Percentiles rank a stretch among this genome's conserved stretches.
These are phyloP conservation scores for Ctenosaura bakeri DNA, from an alignment of 2,797 vertebrate genomes.

Conservation along the genomic window DNA sequence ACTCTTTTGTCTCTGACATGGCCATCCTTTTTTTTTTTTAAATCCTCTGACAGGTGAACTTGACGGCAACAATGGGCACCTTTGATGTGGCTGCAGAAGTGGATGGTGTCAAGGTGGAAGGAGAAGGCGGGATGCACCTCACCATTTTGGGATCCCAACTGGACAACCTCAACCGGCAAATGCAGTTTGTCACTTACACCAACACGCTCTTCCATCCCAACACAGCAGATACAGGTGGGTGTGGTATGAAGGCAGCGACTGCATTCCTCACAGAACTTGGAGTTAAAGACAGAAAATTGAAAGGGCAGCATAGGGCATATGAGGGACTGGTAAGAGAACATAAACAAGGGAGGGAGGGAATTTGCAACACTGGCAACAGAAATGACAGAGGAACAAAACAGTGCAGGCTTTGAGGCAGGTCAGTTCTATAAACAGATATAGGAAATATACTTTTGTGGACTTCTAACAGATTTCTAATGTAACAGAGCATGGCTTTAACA, in stretches of 20 bases:
- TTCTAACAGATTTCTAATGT: no score
- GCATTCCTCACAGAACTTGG: not conserved
- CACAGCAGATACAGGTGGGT: constrained; percentile 88
- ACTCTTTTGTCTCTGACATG: constrained; percentile 6
- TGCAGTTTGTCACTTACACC: constrained; percentile 91
- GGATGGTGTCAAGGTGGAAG: constrained; percentile 79
- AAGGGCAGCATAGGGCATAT: no score
- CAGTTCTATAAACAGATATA: not conserved
- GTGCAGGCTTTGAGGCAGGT: not conserved
- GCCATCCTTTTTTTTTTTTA: not conserved
- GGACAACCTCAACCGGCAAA: constrained; percentile 87
- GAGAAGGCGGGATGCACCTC: constrained; percentile 82
- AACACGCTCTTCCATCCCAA: constrained; percentile 89
- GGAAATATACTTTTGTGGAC: no score
- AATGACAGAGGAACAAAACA: not conserved
- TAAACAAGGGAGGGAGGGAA: not conserved
- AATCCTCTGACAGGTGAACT: constrained; percentile 81
- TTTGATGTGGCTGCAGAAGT: constrained; percentile 88
- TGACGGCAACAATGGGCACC: constrained; percentile 86
- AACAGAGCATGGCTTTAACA: no score
- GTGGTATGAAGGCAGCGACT: not conserved
- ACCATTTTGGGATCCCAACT: constrained; percentile 79
- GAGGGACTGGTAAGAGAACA: not conserved
- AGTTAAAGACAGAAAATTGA: not conserved
- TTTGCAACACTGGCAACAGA: not conserved